Evolutionary conservation across 2,888 invertebrate genomes (phyloP).

Genomic region (Spodoptera littoralis): DNA sequence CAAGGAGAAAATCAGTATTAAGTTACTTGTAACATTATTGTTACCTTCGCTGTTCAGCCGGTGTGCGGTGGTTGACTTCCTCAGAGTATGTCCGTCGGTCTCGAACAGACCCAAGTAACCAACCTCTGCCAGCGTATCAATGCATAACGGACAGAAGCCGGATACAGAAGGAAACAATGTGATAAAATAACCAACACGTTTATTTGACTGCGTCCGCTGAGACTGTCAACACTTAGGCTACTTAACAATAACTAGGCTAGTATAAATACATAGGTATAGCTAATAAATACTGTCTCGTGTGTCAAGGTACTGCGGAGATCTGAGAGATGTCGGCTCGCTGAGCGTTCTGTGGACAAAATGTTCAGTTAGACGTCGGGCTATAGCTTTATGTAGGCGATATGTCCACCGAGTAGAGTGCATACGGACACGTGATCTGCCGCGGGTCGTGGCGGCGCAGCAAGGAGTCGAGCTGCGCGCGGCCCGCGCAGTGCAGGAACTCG

Average conservation of each 20-base stretch:
- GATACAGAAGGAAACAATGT: conserved; percentile 16
- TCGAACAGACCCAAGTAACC: too few relatives aligned
- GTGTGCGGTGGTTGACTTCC: too few relatives aligned
- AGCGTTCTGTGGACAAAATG: conserved; percentile 35
- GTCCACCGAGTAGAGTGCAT: too few relatives aligned
- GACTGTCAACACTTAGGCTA: conserved; percentile 49
- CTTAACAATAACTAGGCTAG: conserved; percentile 52
- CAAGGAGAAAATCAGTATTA: too few relatives aligned
- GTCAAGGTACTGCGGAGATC: conserved; percentile 53
- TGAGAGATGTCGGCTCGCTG: conserved; percentile 3
- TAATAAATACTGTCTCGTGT: conserved; percentile 68
- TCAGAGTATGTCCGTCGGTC: too few relatives aligned
- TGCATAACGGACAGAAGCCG: too few relatives aligned
- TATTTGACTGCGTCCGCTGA: conserved; percentile 56
- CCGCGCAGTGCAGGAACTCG: conserved; percentile 89
- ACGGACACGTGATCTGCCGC: background rate
- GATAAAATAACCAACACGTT: conserved; percentile 63
- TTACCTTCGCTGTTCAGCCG: too few relatives aligned
- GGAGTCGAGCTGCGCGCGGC: conserved; percentile 76
- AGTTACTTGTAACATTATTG: too few relatives aligned
- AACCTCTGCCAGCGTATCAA: too few relatives aligned
- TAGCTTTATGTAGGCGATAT: background rate
- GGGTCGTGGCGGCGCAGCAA: conserved; percentile 64
- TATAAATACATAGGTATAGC: conserved; percentile 65
- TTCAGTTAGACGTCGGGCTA: background rate